phyloP scores from a whole-genome alignment of 2,113 vertebrate species.

The Mormyrus lacerda region DNA sequence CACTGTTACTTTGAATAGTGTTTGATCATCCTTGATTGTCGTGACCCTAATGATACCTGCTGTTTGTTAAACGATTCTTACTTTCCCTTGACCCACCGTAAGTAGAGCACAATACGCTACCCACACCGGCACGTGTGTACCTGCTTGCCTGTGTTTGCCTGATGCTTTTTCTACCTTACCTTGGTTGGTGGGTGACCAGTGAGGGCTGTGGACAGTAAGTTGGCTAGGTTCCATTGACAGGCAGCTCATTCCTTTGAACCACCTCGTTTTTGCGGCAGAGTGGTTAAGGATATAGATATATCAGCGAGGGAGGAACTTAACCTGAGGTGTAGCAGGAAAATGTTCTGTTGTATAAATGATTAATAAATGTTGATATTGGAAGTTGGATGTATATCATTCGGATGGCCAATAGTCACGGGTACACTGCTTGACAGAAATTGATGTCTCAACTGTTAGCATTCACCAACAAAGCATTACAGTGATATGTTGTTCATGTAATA shows the following conservation, averaged over 20 bases:
- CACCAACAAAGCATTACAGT: background rate
- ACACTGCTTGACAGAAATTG: background rate
- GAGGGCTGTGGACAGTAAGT: background rate
- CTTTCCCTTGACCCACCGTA: background rate
- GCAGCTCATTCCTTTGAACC: background rate
- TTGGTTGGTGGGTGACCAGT: background rate
- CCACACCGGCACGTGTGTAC: background rate
- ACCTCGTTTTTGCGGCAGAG: background rate
- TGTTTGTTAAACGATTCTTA: background rate
- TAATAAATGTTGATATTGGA: background rate
- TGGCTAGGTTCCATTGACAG: background rate
- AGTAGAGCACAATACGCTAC: background rate
- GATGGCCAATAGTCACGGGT: background rate
- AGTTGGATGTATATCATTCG: background rate
- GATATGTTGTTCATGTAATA: background rate
- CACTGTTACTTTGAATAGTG: background rate
- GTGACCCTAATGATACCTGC: background rate
- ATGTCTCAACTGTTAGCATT: background rate
- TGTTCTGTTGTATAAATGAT: background rate
- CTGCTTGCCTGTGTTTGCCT: background rate
- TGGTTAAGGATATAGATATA: background rate
- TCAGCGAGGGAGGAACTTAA: background rate
- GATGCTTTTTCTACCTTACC: background rate
- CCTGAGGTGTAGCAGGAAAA: background rate
- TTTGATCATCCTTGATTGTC: background rate